Base-by-base conservation (phyloP, 2,888 invertebrate species). In the Drosophila paucipuncta region DNA sequence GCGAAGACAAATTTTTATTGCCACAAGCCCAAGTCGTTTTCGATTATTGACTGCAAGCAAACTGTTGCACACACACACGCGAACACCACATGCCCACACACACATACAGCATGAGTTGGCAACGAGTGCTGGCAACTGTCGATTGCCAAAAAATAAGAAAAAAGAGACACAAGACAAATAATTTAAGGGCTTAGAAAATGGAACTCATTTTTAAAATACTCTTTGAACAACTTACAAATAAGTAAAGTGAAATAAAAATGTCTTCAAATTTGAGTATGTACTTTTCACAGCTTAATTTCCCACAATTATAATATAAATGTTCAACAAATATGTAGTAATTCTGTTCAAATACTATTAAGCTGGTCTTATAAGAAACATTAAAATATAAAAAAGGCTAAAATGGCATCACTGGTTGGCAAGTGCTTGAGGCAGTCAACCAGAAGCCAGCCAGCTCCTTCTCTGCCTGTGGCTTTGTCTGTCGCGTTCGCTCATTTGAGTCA, bases 1-100 rank as follows among this genome's bases (percentile, higher is more conserved):
- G 79, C 69, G 80, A 84, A 86, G 86, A 86, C 86, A 86, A 86
- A 84, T 86, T 86, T 86, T 84, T 86, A 84, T 86, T 84, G 82
- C 86, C 78, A 72, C 78, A 83, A 82, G 79, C 82, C 79, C 63
- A 78, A 82, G 78, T 86, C 84, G 83, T 82, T 85, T 85, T 76
- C 83, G 83, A 83, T 83, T 83, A 83, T 83, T 83, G 88, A 88
- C 85, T 81, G 85, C 85, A 72, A 73, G 83, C 83, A 84, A 83
- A 86, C 83, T 83, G 83, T 83, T 81, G 81, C 84, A 73, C 80
- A 64, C 43, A 33, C 59, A 61, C 60, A 47, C 35, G 35, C 35
- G 35, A 35, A 35, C 16, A 35, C 35, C 43, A 31, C 57, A 61
- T 58, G 37, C 54, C 33, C 41, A 65, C 37, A 67, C 66, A 22